Conservation (phyloP, 2,797 vertebrate genomes). For the Sebastes taczanowskii region DNA sequence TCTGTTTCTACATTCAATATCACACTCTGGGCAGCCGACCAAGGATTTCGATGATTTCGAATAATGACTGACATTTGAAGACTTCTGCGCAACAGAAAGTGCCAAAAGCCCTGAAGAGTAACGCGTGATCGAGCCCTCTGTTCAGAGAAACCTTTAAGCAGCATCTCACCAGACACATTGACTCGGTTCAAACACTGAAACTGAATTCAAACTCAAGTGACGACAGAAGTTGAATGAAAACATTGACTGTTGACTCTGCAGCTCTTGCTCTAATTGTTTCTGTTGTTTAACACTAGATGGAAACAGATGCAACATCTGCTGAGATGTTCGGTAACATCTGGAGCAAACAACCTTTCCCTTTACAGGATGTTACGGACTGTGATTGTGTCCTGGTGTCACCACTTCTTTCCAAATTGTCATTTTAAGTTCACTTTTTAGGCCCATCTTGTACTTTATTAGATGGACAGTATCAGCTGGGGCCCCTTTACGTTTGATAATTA, state of each 20-base stretch:
- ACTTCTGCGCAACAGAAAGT: neutral
- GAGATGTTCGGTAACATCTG: neutral
- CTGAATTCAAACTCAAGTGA: neutral
- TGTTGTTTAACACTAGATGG: neutral
- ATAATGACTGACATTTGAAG: slow-evolving; percentile 12
- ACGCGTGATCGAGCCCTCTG: neutral
- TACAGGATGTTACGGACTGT: neutral
- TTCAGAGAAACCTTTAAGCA: neutral
- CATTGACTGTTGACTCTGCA: neutral
- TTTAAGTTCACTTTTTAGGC: neutral
- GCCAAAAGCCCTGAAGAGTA: neutral
- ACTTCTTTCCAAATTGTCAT: neutral
- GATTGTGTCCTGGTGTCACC: no score
- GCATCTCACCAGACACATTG: neutral
- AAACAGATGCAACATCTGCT: slow-evolving; percentile 17
- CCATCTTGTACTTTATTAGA: neutral
- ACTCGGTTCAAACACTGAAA: neutral
- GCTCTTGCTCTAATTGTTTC: neutral
- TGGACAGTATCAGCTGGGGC: neutral
- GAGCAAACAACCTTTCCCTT: neutral
- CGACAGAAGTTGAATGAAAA: slow-evolving; percentile 2
- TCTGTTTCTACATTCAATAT: slow-evolving; percentile 14
- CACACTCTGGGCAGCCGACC: slow-evolving; percentile 26
- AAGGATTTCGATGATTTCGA: slow-evolving; percentile 25
- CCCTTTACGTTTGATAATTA: neutral